Percentiles rank a stretch among this genome's conserved stretches.
Conservation (phyloP, 2,797 vertebrate genomes). For the Mormyrus proboscirostris region DNA sequence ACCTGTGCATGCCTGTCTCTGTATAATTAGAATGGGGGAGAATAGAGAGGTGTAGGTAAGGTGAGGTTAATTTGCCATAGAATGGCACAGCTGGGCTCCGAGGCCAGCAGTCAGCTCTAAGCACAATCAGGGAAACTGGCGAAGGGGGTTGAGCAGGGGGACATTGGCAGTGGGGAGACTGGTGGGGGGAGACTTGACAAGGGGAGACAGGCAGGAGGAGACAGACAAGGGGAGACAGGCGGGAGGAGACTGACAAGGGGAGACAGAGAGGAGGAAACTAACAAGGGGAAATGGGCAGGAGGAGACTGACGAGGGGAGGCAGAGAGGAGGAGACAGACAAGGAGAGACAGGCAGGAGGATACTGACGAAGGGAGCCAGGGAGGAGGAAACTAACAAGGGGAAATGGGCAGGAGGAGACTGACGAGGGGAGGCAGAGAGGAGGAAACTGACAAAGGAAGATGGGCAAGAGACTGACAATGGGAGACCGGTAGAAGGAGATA, state of each 20-base stretch:
- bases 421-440: background rate
- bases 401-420: background rate
- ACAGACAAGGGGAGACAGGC: background rate
- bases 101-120: background rate
- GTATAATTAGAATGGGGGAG: conserved; percentile 31
- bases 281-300: background rate
- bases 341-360: background rate
- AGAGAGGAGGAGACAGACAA: background rate
- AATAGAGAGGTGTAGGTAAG: conserved; percentile 36
- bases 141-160: background rate
- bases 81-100: background rate
- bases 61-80: conserved; percentile 34
- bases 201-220: background rate
- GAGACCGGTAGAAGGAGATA: background rate
- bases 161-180: background rate
- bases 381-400: background rate
- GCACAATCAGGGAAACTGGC: background rate
- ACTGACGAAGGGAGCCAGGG: background rate
- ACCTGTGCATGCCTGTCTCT: conserved; percentile 15
- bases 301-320: background rate
- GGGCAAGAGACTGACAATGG: too few species aligned
- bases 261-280: background rate
- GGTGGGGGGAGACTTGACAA: background rate
- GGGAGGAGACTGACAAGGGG: background rate
- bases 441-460: background rate